Conservation (phyloP, 2,888 invertebrate species). For the Polyommatus icarus region DNA sequence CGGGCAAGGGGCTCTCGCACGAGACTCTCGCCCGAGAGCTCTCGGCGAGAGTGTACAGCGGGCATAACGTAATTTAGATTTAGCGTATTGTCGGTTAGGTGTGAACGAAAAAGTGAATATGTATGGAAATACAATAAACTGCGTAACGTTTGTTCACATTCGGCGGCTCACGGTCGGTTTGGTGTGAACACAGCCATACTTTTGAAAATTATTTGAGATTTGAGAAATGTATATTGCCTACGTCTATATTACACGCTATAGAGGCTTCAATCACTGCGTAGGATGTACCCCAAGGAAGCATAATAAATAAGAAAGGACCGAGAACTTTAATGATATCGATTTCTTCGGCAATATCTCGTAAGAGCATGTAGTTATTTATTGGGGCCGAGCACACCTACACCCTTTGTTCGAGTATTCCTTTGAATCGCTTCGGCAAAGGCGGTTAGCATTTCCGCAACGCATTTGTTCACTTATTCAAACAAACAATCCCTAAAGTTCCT, state of each 20-base stretch:
- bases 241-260: too few species aligned
- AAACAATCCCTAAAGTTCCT: constrained; percentile 64
- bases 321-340: neutral
- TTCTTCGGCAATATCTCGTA: neutral
- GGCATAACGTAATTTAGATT: too few species aligned
- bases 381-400: constrained; percentile 38
- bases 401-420: constrained; percentile 63
- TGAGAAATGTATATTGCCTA: neutral
- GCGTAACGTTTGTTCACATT: too few species aligned
- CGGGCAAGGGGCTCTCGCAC: too few species aligned
- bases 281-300: neutral
- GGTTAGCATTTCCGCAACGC: constrained; percentile 67
- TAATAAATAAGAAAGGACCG: neutral
- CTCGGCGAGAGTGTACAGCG: too few species aligned
- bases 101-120: too few species aligned
- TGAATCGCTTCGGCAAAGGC: constrained; percentile 68
- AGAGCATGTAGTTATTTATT: constrained; percentile 45
- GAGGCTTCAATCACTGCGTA: neutral
- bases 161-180: too few species aligned
- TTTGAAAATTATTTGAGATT: neutral
- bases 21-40: too few species aligned
- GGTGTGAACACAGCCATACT: too few species aligned
- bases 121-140: too few species aligned
- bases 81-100: too few species aligned
- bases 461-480: constrained; percentile 70